Evolutionary conservation across 1,140 invertebrate genomes (phyloP), one percentile per base, ranked within the genome.

Genomic region (Trinorchestia longiramus): DNA sequence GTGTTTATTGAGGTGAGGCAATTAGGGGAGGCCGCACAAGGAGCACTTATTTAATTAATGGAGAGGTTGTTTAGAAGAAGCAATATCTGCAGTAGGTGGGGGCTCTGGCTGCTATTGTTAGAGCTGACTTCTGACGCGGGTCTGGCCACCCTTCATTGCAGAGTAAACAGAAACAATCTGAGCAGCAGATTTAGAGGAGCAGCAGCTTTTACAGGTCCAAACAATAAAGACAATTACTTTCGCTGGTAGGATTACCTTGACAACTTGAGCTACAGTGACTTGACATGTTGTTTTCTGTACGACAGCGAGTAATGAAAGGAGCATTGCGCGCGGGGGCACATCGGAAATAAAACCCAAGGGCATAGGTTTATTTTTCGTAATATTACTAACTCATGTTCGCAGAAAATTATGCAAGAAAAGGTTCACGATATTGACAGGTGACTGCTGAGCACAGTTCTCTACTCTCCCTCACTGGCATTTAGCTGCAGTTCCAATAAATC

Each of bases 181-280:
- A 90, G 88, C 88, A 90, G 62, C 88, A 90, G 88, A 90, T 90
- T 90, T 41, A 90, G 88, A 43, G 4, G 88, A 90, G 88, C 88
- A 41, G 11, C 88, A 90, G 88, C 41, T 90, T 43, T 41, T 90
- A 28, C n/a, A 41, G 43, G 88, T 42, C 88, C 88, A 41, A 90
- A 90, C 88, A 90, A 90, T 90, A 90, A 90, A 41, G 43, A 90
- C 88, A 90, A 41, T 90, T 77, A 77, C 62, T 77, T 36, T 77
- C 28, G 28, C 62, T 3, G 62, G 36, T 77, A 77, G 28, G 62
- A 77, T 77, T 77, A 77, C 62, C 62, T 77, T 36, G 62, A 77
- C 62, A 77, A 77, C 62, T 77, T 77, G 62, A 77, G 62, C 62
- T 11, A 3, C 28, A 15, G 62, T 36, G 62, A 77, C 62, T 23